phyloP scores from a whole-genome alignment of 1,140 invertebrate species.

The Megalonaias nervosa region DNA sequence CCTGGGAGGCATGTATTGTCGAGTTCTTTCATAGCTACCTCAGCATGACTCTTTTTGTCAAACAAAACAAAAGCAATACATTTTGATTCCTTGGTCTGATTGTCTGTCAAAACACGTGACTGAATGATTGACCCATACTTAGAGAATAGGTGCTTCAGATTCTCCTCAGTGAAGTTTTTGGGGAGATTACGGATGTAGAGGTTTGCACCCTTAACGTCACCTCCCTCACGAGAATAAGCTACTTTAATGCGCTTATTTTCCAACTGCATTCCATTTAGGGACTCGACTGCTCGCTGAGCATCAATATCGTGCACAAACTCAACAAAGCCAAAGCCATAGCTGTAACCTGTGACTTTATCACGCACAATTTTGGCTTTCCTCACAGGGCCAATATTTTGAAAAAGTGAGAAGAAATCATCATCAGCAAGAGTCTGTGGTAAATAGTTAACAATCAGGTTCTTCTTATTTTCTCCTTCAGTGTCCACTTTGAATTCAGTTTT shows the following conservation, averaged over 20 bases:
- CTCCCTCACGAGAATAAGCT: slow-evolving; percentile 91
- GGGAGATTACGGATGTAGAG: slow-evolving; percentile 94
- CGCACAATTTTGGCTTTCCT: slow-evolving; percentile 94
- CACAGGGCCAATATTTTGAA: slow-evolving; percentile 81
- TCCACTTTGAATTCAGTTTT: too few species aligned
- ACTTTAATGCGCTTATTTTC: slow-evolving; percentile 91
- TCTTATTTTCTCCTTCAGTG: slow-evolving; percentile 33
- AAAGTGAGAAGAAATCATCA: slow-evolving; percentile 90
- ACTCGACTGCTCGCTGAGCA: slow-evolving; percentile 87
- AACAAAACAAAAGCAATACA: slow-evolving; percentile 91
- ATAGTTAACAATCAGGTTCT: slow-evolving; percentile 96
- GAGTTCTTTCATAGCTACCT: slow-evolving; percentile 86
- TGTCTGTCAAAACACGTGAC: slow-evolving; percentile 90
- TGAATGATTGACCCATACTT: slow-evolving; percentile 92
- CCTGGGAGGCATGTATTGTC: slow-evolving; percentile 90
- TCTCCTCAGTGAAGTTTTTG: slow-evolving; percentile 77
- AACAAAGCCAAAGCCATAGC: slow-evolving; percentile 97
- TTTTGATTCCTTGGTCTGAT: slow-evolving; percentile 86
- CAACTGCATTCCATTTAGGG: slow-evolving; percentile 89
- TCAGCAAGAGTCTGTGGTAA: slow-evolving; percentile 94
- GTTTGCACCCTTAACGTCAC: slow-evolving; percentile 96
- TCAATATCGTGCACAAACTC: slow-evolving; percentile 90
- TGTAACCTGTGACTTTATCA: slow-evolving; percentile 85
- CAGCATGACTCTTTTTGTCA: slow-evolving; percentile 78
- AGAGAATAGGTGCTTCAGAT: slow-evolving; percentile 87